Percentiles rank a stretch among this genome's conserved stretches.
phyloP scores from a whole-genome alignment of 1,140 invertebrate genomes.

The Drosophila setifemur region DNA sequence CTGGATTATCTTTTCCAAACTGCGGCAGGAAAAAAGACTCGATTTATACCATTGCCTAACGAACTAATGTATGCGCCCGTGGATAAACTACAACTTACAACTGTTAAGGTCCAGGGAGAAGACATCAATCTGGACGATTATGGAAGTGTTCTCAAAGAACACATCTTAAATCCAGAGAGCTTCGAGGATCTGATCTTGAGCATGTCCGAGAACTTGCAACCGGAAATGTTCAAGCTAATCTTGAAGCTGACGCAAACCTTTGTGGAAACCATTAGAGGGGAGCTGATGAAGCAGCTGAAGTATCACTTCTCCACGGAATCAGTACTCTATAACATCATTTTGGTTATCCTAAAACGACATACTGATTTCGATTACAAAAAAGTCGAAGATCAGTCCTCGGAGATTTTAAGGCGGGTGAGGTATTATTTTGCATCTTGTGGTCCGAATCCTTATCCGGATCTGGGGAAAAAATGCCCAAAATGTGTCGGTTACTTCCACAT shows the following conservation, averaged over 20 bases:
- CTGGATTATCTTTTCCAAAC: not conserved
- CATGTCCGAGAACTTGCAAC: not conserved
- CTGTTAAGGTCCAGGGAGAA: not conserved
- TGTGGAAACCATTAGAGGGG: not conserved
- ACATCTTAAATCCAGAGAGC: not conserved
- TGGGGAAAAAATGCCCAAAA: not conserved
- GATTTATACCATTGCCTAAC: too few species aligned
- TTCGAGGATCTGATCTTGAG: not conserved
- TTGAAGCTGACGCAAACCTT: not conserved
- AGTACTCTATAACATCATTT: conserved; percentile 8
- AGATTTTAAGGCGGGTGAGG: conserved; percentile 6
- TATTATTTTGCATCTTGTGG: not conserved
- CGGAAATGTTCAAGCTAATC: not conserved
- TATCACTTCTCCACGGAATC: conserved; percentile 6
- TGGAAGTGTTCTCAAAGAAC: not conserved
- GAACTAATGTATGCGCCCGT: not conserved
- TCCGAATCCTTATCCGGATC: not conserved
- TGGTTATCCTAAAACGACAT: not conserved
- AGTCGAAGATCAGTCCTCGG: not conserved
- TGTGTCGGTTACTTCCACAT: conserved; percentile 6
- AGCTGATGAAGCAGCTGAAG: not conserved
- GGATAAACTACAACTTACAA: not conserved
- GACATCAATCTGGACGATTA: not conserved
- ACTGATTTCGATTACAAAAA: not conserved
- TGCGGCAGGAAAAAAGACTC: too few species aligned